Evolutionary conservation across 2,113 vertebrate species (phyloP).

Genomic region (Orthonyx spaldingii): DNA sequence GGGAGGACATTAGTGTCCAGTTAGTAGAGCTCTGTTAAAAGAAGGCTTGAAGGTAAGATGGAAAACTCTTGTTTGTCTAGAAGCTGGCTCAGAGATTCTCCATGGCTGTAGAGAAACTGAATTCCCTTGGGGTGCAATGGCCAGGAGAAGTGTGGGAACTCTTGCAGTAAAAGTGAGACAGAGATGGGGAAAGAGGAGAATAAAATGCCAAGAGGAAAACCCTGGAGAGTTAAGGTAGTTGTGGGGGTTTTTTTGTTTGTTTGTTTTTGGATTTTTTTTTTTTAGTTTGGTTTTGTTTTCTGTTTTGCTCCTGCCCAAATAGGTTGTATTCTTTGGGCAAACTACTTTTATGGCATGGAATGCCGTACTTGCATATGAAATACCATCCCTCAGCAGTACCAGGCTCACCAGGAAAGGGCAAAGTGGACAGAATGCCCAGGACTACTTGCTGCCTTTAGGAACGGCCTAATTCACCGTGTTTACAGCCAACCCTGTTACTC

Average conservation of each 20-base stretch:
- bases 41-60: not conserved
- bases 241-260: rapidly evolving
- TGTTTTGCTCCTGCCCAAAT: not conserved
- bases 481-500: not conserved
- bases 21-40: not conserved
- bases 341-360: not conserved
- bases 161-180: not conserved
- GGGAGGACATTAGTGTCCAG: not conserved
- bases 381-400: not conserved
- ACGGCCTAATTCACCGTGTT: not conserved
- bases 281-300: not conserved
- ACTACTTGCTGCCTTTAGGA: not conserved
- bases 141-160: not conserved
- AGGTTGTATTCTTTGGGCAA: not conserved
- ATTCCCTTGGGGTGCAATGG: not conserved
- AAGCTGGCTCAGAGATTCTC: not conserved
- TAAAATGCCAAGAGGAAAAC: not conserved
- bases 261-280: not conserved
- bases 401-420: not conserved
- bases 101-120: not conserved
- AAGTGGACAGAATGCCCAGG: not conserved
- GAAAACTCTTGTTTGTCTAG: not conserved
- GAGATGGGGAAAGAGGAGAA: not conserved
- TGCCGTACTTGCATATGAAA: not conserved
- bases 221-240: not conserved